A percentile compares a stretch with the other conserved stretches of the same genome.
Evolutionary conservation across 2,113 vertebrate species (phyloP).

Genomic region (Tinamus guttatus): DNA sequence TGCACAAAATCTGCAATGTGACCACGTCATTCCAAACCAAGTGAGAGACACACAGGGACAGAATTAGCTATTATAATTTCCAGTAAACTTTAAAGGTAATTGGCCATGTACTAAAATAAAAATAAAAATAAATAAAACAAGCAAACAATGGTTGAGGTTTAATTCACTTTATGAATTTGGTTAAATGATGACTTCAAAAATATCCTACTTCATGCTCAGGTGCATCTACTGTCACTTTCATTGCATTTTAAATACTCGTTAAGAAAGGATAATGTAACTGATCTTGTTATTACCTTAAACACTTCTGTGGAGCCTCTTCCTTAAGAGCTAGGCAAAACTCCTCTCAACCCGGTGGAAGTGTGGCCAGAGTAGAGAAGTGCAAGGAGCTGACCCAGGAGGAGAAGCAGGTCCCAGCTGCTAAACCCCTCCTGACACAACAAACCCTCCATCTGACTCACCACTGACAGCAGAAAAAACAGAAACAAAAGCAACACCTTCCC

Average conservation of each 20-base stretch:
- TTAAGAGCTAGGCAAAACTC: conserved; percentile 30
- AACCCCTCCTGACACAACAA: neutral
- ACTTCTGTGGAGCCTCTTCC: conserved; percentile 11
- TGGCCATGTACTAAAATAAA: neutral
- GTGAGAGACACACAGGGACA: neutral
- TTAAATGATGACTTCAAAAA: neutral
- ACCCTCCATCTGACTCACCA: neutral
- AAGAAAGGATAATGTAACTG: neutral
- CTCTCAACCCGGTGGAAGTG: neutral
- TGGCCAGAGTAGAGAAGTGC: neutral
- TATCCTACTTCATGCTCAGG: neutral
- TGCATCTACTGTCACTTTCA: neutral
- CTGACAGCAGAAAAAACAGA: neutral
- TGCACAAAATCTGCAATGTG: neutral
- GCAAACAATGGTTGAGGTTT: neutral
- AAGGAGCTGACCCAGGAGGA: neutral
- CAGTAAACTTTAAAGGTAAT: neutral
- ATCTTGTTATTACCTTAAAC: conserved; percentile 19
- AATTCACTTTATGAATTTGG: neutral
- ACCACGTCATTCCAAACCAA: neutral
- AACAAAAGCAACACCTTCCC: neutral
- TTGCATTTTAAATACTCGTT: neutral
- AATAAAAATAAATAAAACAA: neutral
- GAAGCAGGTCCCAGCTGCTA: neutral
- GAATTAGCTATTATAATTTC: neutral